Percentiles rank a stretch among this genome's conserved stretches.
phyloP scores from a whole-genome alignment of 2,888 invertebrate species.

The Acrobasis repandana region DNA sequence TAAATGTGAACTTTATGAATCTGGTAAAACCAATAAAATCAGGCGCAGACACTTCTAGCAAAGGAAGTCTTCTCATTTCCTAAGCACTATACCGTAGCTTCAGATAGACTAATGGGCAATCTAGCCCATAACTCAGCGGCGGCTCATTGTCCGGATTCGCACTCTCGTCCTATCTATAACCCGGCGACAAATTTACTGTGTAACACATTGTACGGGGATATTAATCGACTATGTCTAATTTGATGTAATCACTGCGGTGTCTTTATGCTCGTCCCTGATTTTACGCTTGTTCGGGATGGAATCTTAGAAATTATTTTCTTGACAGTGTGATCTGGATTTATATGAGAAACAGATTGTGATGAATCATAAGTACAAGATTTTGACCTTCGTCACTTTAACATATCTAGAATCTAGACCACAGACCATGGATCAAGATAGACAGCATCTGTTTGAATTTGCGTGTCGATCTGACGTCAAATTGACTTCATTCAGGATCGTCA shows the following conservation, averaged over 20 bases:
- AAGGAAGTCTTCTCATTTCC: slow-evolving; percentile 44
- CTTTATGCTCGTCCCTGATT: slow-evolving; percentile 24
- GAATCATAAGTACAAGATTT: too few relatives aligned
- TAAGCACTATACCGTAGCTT: slow-evolving; percentile 71
- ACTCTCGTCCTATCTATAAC: slow-evolving; percentile 75
- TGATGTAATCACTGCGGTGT: slow-evolving; percentile 52
- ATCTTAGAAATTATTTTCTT: slow-evolving; percentile 20
- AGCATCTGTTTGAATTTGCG: too few relatives aligned
- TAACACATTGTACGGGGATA: slow-evolving; percentile 68
- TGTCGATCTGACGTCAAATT: too few relatives aligned
- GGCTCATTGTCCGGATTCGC: slow-evolving; percentile 76
- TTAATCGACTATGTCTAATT: slow-evolving; percentile 66
- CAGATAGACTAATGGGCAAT: slow-evolving; percentile 76
- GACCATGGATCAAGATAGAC: too few relatives aligned
- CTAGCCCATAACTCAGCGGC: slow-evolving; percentile 71
- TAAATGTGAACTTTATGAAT: too few relatives aligned
- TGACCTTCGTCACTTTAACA: too few relatives aligned
- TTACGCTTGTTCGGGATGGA: slow-evolving; percentile 22
- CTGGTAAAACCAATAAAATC: too few relatives aligned
- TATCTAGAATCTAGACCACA: too few relatives aligned
- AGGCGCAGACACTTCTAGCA: slow-evolving; percentile 51
- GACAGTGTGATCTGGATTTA: neutral
- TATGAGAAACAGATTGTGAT: too few relatives aligned
- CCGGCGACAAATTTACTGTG: slow-evolving; percentile 80
- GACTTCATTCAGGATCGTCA: too few relatives aligned